Conservation (phyloP, 2,797 vertebrate species). For the Clarias pachynema region DNA sequence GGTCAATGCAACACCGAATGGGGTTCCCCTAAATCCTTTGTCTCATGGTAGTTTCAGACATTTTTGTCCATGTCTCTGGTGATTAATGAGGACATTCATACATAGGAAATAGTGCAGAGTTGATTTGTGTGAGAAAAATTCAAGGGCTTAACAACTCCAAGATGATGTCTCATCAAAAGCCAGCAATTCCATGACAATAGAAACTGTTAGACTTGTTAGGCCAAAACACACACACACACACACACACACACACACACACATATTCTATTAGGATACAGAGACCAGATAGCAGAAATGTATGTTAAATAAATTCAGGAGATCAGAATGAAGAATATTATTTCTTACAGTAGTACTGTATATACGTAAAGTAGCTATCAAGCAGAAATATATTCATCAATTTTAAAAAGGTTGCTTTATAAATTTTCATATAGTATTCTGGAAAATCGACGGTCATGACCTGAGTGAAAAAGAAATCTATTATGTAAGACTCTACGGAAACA, state of each 20-base stretch:
- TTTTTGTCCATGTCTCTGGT: not conserved
- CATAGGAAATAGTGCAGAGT: not conserved
- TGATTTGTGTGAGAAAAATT: slow-evolving; percentile 27
- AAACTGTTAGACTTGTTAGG: not conserved
- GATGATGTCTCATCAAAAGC: slow-evolving; percentile 25
- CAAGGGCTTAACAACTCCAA: not conserved
- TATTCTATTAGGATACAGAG: not conserved
- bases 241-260: not conserved
- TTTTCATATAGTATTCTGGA: slow-evolving; percentile 2
- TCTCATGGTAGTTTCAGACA: not conserved
- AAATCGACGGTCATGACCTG: slow-evolving; percentile 53
- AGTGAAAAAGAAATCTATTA: slow-evolving; percentile 49
- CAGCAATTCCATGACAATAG: not conserved
- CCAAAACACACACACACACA: slow-evolving; percentile 9
- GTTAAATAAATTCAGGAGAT: not conserved
- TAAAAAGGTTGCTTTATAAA: slow-evolving; percentile 12
- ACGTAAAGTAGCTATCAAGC: not conserved
- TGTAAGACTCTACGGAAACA: slow-evolving; percentile 51
- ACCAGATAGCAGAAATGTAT: not conserved
- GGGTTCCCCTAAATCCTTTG: not conserved
- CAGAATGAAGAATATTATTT: not conserved
- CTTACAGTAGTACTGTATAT: not conserved
- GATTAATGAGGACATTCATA: slow-evolving; percentile 3
- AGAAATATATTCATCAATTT: not conserved
- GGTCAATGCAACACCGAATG: not conserved